Base-by-base conservation (phyloP, 2,888 invertebrate genomes). In the Clusia tigrina region DNA sequence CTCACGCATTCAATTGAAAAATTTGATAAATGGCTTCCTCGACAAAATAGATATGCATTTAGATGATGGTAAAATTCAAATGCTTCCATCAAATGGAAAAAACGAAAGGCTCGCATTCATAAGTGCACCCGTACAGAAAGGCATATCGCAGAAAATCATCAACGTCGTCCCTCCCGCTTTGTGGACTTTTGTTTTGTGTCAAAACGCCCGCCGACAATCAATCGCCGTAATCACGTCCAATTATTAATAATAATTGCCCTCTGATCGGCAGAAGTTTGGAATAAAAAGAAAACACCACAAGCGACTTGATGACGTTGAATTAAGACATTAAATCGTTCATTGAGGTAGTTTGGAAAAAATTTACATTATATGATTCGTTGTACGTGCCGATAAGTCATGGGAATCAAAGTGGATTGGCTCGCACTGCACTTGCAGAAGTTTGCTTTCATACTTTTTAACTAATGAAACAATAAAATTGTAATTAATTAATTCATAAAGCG, bases 341-440 rank as follows among this genome's bases (percentile, higher is more conserved):
- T 76, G 72, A 68, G 67, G 73, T 71, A 77, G 77, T 77, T 77
- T 74, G 74, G 71, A 78, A 77, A 77, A 73, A 78, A 77, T 76
- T 73, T 73, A 62, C 75, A 76, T 73, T 71, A 70, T 73, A 61
- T 68, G 70, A 69, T 68, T 70, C 64, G 62, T 62, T 62, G 73
- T 77, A 80, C 81, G 79, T 80, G 79, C 71, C 69, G 74, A 79
- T 80, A 78, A 76, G 71, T 71, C 80, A 74, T 80, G 81, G 80
- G 81, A 80, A 80, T 74, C 67, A 74, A 66, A 68, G 68, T 15
- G 10, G 10, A 42, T 22, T 2, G 26, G 52, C 53, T 42, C 53
- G 63, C 22, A 48, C 15, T 22, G 20, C 48, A 48, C 2, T 5
- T 20, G 48, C 18, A 48, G n/a, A n/a, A n/a, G 42, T 64, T 60